Conservation (phyloP, 1,140 invertebrate species). For the Drosophila sproati region DNA sequence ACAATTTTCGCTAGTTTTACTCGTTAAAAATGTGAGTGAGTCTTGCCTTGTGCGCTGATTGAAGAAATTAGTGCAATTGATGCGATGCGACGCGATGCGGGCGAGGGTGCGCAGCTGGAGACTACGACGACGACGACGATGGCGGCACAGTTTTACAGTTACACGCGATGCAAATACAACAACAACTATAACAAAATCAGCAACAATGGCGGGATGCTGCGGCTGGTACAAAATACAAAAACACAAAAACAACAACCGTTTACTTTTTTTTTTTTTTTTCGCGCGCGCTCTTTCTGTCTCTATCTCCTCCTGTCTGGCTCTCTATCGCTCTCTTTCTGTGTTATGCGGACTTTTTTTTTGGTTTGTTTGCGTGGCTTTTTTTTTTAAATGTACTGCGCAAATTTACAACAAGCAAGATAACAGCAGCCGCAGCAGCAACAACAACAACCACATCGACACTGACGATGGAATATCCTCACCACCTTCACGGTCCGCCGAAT, state of each 20-base stretch:
- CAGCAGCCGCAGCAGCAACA: conserved; percentile 59
- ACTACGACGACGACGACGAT: conserved; percentile 21
- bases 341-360: conserved; percentile 13
- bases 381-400: conserved; percentile 63
- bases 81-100: conserved; percentile 66
- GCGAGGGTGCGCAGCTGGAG: conserved; percentile 41
- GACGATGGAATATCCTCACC: conserved; percentile 70
- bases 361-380: conserved; percentile 6
- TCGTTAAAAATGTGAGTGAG: conserved; percentile 60
- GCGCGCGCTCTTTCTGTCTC: conserved; percentile 37
- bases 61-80: conserved; percentile 80
- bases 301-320: conserved; percentile 26
- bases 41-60: conserved; percentile 78
- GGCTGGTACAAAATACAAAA: conserved; percentile 44
- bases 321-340: conserved; percentile 15
- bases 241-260: conserved; percentile 56
- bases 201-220: conserved; percentile 58
- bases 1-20: conserved; percentile 81
- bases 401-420: conserved; percentile 58
- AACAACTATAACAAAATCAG: conserved; percentile 40
- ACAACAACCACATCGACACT: conserved; percentile 53
- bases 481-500: conserved; percentile 77
- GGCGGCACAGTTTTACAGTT: conserved; percentile 70
- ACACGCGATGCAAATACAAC: conserved; percentile 65
- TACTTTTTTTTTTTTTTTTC: conserved; percentile 27